phyloP scores from a whole-genome alignment of 1,140 invertebrate genomes.

The Periplaneta americana region DNA sequence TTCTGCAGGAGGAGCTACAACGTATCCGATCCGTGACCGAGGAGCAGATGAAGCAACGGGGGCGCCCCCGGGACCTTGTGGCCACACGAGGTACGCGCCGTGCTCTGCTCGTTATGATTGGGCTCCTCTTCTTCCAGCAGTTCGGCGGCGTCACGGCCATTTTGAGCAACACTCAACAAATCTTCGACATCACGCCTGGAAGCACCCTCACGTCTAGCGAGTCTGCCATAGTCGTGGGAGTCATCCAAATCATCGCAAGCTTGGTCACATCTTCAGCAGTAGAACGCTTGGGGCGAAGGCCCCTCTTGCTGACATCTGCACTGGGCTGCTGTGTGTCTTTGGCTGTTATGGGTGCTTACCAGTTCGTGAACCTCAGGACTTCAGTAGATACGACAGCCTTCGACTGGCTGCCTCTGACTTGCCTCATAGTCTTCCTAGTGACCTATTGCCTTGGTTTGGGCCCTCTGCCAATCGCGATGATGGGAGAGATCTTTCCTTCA shows the following conservation, averaged over 20 bases:
- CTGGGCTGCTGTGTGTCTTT: conserved; percentile 19
- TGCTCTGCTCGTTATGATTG: conserved; percentile 44
- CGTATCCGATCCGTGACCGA: conserved; percentile 35
- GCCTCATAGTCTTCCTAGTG: conserved; percentile 51
- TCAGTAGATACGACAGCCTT: conserved; percentile 31
- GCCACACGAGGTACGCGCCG: conserved; percentile 36
- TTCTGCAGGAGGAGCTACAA: conserved; percentile 34
- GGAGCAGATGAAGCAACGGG: conserved; percentile 32
- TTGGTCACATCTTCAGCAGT: conserved; percentile 28
- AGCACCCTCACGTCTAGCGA: conserved; percentile 37
- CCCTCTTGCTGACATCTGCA: conserved; percentile 37
- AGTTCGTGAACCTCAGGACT: conserved; percentile 44
- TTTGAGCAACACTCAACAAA: conserved; percentile 62
- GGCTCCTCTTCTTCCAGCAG: conserved; percentile 54
- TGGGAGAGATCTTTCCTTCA: conserved; percentile 55
- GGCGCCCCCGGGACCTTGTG: conserved; percentile 38
- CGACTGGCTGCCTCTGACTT: conserved; percentile 45
- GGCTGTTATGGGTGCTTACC: conserved; percentile 29
- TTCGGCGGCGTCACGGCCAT: conserved; percentile 61
- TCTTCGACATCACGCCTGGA: conserved; percentile 45
- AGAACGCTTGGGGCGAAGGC: conserved; percentile 35
- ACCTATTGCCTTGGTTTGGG: conserved; percentile 50
- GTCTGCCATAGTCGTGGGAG: conserved; percentile 42
- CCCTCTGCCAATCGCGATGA: conserved; percentile 52
- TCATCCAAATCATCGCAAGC: conserved; percentile 26